A percentile compares a stretch with the other conserved stretches of the same genome.
These are phyloP conservation scores for Corythornis vintsioides DNA, from an alignment of 2,113 vertebrate species.

Conservation along the genomic window DNA sequence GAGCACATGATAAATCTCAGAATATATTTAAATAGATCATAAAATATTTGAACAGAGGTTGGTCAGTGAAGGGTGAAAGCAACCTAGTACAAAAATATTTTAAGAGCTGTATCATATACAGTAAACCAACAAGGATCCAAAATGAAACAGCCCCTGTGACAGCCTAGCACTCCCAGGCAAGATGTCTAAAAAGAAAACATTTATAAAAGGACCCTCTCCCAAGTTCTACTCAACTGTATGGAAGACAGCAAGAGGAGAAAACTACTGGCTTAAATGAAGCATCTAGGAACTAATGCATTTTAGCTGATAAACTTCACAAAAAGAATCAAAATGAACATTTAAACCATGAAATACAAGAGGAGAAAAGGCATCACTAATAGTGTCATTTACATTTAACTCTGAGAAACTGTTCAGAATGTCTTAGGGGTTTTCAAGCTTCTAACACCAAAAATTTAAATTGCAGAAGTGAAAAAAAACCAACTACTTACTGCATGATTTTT, in stretches of 20 bases:
- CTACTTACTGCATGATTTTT: neutral
- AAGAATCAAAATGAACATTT: neutral
- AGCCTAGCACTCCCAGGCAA: neutral
- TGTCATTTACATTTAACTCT: neutral
- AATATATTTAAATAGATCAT: neutral
- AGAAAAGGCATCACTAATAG: neutral
- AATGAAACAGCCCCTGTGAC: neutral
- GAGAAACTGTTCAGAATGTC: neutral
- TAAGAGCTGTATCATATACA: neutral
- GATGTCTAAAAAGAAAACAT: neutral
- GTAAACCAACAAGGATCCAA: neutral
- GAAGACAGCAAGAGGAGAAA: neutral
- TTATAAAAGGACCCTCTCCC: neutral
- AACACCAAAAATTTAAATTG: neutral
- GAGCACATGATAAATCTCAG: neutral
- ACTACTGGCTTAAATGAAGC: neutral
- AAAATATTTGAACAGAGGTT: neutral
- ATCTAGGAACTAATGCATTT: neutral
- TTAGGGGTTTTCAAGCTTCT: neutral
- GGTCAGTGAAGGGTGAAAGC: constrained; percentile 14
- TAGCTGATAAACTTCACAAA: neutral
- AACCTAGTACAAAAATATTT: neutral
- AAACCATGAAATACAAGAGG: neutral
- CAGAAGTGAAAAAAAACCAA: neutral
- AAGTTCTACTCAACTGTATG: neutral